phyloP scores from a whole-genome alignment of 2,113 vertebrate species.

The Meriones unguiculatus region DNA sequence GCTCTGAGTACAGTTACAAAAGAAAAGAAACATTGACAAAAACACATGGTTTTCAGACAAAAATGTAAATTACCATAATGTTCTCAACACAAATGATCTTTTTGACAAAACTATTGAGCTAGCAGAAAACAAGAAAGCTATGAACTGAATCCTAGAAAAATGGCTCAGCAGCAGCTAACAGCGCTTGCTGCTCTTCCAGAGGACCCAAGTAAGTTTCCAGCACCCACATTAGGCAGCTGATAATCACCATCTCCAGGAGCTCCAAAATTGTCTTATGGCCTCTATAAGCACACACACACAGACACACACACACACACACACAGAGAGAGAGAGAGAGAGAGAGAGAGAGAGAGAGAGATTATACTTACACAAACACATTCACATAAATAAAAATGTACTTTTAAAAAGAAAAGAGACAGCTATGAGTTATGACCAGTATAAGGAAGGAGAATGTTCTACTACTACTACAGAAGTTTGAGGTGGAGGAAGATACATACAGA shows the following conservation, averaged over 20 bases:
- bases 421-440: not conserved
- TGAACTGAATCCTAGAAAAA: not conserved
- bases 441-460: not conserved
- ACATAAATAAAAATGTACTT: not conserved
- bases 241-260: not conserved
- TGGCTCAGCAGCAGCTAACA: not conserved
- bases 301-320: not conserved
- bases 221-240: not conserved
- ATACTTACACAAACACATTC: not conserved
- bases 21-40: not conserved
- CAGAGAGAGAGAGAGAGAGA: too few relatives aligned
- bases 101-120: slow-evolving; percentile 27
- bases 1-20: not conserved
- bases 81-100: slow-evolving; percentile 25
- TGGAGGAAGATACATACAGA: not conserved
- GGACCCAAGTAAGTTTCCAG: too few relatives aligned
- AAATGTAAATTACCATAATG: not conserved
- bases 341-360: too few relatives aligned
- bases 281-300: not conserved
- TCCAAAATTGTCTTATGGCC: not conserved
- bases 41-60: not conserved
- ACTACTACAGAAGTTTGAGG: not conserved
- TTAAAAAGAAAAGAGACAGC: not conserved
- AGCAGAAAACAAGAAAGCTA: not conserved
- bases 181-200: not conserved